phyloP scores from a whole-genome alignment of 2,888 invertebrate genomes.

The Teleogryllus oceanicus region DNA sequence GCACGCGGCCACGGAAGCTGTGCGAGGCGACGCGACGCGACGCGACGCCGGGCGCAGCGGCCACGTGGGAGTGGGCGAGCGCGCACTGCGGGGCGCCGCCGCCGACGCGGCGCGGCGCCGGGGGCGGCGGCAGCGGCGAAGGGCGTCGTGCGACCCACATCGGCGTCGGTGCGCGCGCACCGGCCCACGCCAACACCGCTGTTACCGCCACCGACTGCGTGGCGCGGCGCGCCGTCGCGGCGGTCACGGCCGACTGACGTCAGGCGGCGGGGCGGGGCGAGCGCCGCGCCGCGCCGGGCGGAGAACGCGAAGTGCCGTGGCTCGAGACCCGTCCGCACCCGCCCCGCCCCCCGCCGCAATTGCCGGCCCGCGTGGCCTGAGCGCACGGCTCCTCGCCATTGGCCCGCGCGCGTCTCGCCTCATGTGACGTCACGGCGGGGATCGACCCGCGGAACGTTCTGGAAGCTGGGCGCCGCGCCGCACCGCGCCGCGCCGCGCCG shows the following conservation, averaged over 20 bases:
- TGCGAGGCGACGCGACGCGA: too few species aligned
- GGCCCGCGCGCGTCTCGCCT: not conserved
- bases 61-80: too few species aligned
- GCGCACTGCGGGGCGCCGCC: too few species aligned
- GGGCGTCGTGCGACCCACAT: not conserved
- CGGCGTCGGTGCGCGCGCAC: not conserved
- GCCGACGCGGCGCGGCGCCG: too few species aligned
- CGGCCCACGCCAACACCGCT: not conserved
- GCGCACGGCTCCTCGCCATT: not conserved
- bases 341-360: not conserved
- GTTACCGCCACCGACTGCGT: not conserved
- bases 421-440: constrained; percentile 10
- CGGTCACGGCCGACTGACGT: not conserved
- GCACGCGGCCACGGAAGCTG: too few species aligned
- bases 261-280: not conserved
- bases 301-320: not conserved
- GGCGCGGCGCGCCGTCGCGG: not conserved
- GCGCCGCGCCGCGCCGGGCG: not conserved
- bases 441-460: constrained; percentile 18
- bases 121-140: not conserved
- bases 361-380: not conserved
- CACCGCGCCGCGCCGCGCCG: not conserved
- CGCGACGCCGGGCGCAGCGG: too few species aligned
- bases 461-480: not conserved
- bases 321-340: constrained; percentile 9